These are phyloP conservation scores for Pterostichus niger DNA, from an alignment of 2,888 invertebrate genomes.

Conservation along the genomic window DNA sequence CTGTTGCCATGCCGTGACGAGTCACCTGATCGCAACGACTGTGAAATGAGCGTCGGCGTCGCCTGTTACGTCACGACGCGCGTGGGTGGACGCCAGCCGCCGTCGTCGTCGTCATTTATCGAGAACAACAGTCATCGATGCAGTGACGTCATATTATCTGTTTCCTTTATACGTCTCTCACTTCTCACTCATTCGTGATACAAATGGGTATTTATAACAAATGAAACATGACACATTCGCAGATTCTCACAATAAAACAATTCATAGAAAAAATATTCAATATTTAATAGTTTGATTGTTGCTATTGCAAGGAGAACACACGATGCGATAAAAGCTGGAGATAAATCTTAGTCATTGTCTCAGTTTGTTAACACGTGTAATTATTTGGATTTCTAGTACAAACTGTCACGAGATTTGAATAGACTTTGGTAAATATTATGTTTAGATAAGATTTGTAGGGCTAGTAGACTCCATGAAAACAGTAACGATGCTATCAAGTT, in stretches of 20 bases:
- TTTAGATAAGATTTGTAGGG: conserved; percentile 13
- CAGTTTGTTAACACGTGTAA: no score
- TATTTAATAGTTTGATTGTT: not conserved
- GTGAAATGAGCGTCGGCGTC: conserved; percentile 68
- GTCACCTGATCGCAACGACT: conserved; percentile 55
- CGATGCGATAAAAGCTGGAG: not conserved
- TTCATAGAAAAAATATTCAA: not conserved
- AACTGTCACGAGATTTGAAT: conserved; percentile 7
- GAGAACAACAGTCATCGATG: conserved; percentile 61
- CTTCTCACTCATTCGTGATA: conserved; percentile 2
- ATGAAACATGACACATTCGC: not conserved
- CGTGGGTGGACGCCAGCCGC: conserved; percentile 68
- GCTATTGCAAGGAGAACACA: not conserved
- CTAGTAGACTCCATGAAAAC: not conserved
- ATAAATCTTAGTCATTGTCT: conserved; percentile 1
- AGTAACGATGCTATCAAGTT: not conserved
- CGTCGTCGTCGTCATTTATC: conserved; percentile 68
- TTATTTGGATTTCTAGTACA: conserved; percentile 5
- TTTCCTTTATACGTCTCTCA: conserved; percentile 5
- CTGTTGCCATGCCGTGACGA: conserved; percentile 53
- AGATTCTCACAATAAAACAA: not conserved
- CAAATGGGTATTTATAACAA: conserved; percentile 15
- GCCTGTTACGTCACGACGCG: conserved; percentile 69
- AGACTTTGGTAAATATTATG: conserved; percentile 21
- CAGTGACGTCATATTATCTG: conserved; percentile 59